Conservation (phyloP, 2,797 vertebrate genomes). For the Clarias platycephalus region DNA sequence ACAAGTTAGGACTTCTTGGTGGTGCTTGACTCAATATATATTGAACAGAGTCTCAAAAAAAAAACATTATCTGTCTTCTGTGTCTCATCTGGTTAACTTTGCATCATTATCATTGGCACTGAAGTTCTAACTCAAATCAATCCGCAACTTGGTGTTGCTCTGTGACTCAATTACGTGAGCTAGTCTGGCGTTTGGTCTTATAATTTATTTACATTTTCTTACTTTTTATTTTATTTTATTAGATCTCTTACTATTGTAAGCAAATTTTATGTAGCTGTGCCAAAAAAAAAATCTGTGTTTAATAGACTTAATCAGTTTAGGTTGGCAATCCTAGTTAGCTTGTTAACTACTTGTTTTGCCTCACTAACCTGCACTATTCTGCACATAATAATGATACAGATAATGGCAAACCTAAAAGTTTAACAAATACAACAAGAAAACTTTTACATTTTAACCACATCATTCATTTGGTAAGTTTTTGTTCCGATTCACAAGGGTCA, state of each 20-base stretch:
- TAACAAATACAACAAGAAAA: not conserved
- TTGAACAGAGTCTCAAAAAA: conserved; percentile 49
- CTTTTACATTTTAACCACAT: not conserved
- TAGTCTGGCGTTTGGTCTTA: not conserved
- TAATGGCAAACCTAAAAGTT: not conserved
- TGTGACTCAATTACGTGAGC: not conserved
- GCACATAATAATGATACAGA: not conserved
- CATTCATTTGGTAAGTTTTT: not conserved
- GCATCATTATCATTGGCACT: conserved; percentile 7
- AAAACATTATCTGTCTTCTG: not conserved
- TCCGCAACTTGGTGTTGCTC: not conserved
- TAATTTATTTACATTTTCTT: not conserved
- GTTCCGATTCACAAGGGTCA: no score
- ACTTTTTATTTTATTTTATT: not conserved
- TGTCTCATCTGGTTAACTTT: not conserved
- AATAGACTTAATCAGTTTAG: not conserved
- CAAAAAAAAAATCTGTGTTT: not conserved
- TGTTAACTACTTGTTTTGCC: not conserved
- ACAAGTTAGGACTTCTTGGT: not conserved
- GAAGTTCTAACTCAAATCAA: not conserved
- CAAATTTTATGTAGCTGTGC: not conserved
- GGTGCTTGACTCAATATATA: conserved; percentile 58
- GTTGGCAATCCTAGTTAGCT: not conserved
- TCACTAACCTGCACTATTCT: not conserved
- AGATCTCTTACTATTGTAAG: not conserved